Conservation (phyloP, 1,140 invertebrate genomes). For the Dendrolimus kikuchii region DNA sequence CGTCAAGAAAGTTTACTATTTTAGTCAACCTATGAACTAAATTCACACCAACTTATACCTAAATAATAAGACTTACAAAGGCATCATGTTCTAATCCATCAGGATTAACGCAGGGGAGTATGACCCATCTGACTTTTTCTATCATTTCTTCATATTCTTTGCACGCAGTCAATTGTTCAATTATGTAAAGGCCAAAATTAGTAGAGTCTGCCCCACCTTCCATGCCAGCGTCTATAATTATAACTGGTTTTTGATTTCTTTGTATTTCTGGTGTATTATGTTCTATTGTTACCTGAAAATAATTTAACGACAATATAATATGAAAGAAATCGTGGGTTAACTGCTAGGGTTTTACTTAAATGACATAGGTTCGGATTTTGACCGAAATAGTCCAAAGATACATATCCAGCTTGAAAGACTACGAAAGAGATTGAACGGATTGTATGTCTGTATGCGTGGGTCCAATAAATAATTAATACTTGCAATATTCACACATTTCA, state of each 20-base stretch:
- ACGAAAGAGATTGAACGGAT: too few relatives aligned
- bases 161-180: conserved; percentile 50
- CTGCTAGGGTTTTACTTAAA: too few relatives aligned
- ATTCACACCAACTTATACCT: neutral
- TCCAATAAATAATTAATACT: too few relatives aligned
- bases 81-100: conserved; percentile 45
- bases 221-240: conserved; percentile 52
- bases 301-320: neutral
- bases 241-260: conserved; percentile 22
- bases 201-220: conserved; percentile 33
- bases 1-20: too few relatives aligned
- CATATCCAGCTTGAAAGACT: too few relatives aligned
- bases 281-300: conserved; percentile 24
- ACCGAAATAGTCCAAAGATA: too few relatives aligned
- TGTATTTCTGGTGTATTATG: neutral
- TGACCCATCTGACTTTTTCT: conserved; percentile 38
- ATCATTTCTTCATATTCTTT: conserved; percentile 38
- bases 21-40: too few relatives aligned
- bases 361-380: too few relatives aligned
- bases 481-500: too few relatives aligned
- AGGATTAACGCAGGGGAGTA: conserved; percentile 49
- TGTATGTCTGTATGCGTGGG: too few relatives aligned
- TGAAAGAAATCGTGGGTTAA: too few relatives aligned
- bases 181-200: conserved; percentile 33
- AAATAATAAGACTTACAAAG: conserved; percentile 29